These are phyloP conservation scores for Drosophila persimilis DNA, from an alignment of 1,140 invertebrate genomes.

Conservation along the genomic window DNA sequence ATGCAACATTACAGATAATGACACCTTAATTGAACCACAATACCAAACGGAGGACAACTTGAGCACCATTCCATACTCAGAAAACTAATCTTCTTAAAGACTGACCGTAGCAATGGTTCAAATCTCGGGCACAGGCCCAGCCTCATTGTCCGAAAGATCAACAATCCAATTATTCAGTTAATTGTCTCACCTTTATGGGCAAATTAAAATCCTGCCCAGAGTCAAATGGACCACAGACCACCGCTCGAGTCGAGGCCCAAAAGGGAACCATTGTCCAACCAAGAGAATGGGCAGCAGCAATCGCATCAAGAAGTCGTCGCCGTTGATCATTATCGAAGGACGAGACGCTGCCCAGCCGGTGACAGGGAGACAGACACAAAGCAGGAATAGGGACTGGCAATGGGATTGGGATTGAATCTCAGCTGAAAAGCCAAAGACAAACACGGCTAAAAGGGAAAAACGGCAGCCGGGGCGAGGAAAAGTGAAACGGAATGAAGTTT, in stretches of 20 bases:
- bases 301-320: slow-evolving; percentile 80
- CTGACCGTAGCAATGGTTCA: slow-evolving; percentile 18
- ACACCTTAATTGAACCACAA: slow-evolving; percentile 22
- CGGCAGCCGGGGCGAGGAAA: slow-evolving; percentile 25
- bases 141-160: slow-evolving; percentile 57
- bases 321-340: slow-evolving; percentile 66
- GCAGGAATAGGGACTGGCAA: slow-evolving; percentile 22
- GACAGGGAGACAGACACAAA: slow-evolving; percentile 24
- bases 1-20: slow-evolving; percentile 1
- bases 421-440: slow-evolving; percentile 71
- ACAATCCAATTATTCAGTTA: slow-evolving; percentile 81
- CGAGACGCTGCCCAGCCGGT: slow-evolving; percentile 31
- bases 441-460: slow-evolving; percentile 42
- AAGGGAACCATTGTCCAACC: slow-evolving; percentile 53
- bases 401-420: slow-evolving; percentile 34
- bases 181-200: slow-evolving; percentile 80
- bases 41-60: slow-evolving; percentile 4
- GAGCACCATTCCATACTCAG: neutral
- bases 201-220: slow-evolving; percentile 77
- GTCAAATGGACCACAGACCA: slow-evolving; percentile 65
- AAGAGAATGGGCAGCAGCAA: slow-evolving; percentile 53
- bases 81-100: slow-evolving; percentile 49
- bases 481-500: slow-evolving; percentile 35
- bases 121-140: slow-evolving; percentile 39
- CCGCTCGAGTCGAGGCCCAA: slow-evolving; percentile 10